Percentiles rank a stretch among this genome's conserved stretches.
These are phyloP conservation scores for Thymelicus sylvestris DNA, from an alignment of 2,888 invertebrate genomes.

Conservation along the genomic window DNA sequence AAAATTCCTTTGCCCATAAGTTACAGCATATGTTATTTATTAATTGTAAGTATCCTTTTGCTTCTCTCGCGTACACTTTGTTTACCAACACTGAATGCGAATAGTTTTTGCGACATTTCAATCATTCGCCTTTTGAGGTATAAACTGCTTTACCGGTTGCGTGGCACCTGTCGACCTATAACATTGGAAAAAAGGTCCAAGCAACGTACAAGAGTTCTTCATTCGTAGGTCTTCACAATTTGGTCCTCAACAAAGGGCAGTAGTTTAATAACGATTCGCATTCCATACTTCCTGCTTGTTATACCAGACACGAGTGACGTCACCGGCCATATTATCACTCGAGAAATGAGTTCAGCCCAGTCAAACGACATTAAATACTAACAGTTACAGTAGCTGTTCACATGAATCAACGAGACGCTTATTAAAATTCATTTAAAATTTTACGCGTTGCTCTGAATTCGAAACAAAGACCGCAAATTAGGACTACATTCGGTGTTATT, in stretches of 20 bases:
- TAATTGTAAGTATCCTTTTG: conserved; percentile 44
- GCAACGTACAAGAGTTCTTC: conserved; percentile 32
- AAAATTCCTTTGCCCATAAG: conserved; percentile 32
- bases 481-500: conserved; percentile 64
- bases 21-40: conserved; percentile 39
- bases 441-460: conserved; percentile 36
- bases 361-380: neutral
- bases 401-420: conserved; percentile 21
- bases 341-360: conserved; percentile 18
- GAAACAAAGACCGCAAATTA: conserved; percentile 59
- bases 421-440: conserved; percentile 42
- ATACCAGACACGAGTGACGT: conserved; percentile 38
- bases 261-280: conserved; percentile 42
- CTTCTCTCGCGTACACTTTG: conserved; percentile 56
- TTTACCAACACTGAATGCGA: conserved; percentile 68
- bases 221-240: conserved; percentile 24
- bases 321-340: conserved; percentile 21
- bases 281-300: conserved; percentile 38
- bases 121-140: conserved; percentile 64
- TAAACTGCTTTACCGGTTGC: conserved; percentile 65
- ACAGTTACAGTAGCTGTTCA: neutral
- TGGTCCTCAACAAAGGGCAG: conserved; percentile 44
- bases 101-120: conserved; percentile 61
- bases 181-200: conserved; percentile 53
- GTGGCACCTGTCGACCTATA: conserved; percentile 69